Evolutionary conservation across 2,888 invertebrate species (phyloP).

Genomic region (Rhingia rostrata): DNA sequence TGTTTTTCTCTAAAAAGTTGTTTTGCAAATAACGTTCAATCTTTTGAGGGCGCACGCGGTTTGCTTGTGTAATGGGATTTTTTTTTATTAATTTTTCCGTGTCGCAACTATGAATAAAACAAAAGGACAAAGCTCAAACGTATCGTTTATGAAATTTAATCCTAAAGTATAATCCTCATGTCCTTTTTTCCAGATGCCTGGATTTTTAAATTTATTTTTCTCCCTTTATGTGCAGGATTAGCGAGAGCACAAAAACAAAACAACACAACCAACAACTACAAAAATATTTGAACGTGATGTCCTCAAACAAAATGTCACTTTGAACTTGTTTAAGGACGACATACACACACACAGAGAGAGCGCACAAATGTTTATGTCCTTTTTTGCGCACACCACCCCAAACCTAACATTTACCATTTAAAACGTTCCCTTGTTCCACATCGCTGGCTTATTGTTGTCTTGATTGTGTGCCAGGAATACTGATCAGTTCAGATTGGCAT

Average conservation of each 20-base stretch:
- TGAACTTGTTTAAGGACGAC: conserved; percentile 50
- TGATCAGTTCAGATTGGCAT: conserved; percentile 68
- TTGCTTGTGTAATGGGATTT: conserved; percentile 2
- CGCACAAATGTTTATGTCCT: conserved; percentile 42
- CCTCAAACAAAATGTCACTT: conserved; percentile 55
- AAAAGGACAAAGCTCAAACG: conserved; percentile 11
- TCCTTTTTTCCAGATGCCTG: conserved; percentile 29
- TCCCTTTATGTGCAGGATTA: conserved; percentile 33
- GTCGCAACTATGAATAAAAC: conserved; percentile 14
- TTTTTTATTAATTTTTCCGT: conserved; percentile 45
- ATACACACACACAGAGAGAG: not conserved
- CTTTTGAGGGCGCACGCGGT: not conserved
- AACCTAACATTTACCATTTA: conserved; percentile 62
- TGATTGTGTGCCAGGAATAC: conserved; percentile 64
- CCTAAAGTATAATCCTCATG: conserved; percentile 27
- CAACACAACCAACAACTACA: not conserved
- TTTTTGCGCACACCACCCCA: conserved; percentile 12
- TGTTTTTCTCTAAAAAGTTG: too few relatives aligned
- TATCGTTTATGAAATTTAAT: conserved; percentile 45
- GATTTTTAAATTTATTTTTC: conserved; percentile 45
- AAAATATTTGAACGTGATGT: conserved; percentile 58
- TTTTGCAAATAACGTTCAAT: too few relatives aligned
- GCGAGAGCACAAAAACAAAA: not conserved
- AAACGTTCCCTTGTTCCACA: conserved; percentile 70
- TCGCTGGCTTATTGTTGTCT: conserved; percentile 70